A percentile compares a stretch with the other conserved stretches of the same genome.
phyloP scores from a whole-genome alignment of 2,888 invertebrate genomes.

The Idaea biselata region DNA sequence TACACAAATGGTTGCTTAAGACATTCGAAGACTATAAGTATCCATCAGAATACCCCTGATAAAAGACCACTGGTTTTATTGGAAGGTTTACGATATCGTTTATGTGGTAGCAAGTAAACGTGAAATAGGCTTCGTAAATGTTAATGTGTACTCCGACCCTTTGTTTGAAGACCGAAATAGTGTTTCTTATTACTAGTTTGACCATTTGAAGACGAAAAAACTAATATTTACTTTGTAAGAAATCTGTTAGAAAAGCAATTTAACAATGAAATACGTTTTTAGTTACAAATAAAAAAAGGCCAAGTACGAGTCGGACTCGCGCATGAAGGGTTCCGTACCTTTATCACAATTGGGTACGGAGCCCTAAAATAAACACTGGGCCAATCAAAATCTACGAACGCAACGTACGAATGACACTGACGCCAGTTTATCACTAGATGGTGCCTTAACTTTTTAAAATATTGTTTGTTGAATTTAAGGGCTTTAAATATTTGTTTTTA shows the following conservation, averaged over 20 bases:
- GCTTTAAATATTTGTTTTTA: too few relatives aligned
- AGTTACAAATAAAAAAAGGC: too few relatives aligned
- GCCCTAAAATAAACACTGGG: too few relatives aligned
- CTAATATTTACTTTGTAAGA: background rate
- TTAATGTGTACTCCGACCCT: constrained; percentile 9
- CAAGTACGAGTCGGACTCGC: too few relatives aligned
- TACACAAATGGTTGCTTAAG: constrained; percentile 9
- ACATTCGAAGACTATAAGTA: constrained; percentile 4
- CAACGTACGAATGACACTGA: too few relatives aligned
- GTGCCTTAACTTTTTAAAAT: too few relatives aligned
- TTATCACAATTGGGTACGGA: too few relatives aligned
- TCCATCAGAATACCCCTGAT: constrained; percentile 9
- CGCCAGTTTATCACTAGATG: too few relatives aligned
- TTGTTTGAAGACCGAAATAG: constrained; percentile 6
- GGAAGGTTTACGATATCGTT: constrained; percentile 14
- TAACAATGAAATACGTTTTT: too few relatives aligned
- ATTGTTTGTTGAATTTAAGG: too few relatives aligned
- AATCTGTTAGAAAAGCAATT: background rate
- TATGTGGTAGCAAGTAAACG: constrained; percentile 11
- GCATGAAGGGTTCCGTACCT: too few relatives aligned
- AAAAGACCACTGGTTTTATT: constrained; percentile 17
- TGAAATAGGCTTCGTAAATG: constrained; percentile 16
- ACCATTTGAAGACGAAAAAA: background rate
- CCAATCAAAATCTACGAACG: too few relatives aligned
- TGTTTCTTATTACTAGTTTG: background rate